Conservation (phyloP, 2,888 invertebrate species). For the Dynastes grantii region DNA sequence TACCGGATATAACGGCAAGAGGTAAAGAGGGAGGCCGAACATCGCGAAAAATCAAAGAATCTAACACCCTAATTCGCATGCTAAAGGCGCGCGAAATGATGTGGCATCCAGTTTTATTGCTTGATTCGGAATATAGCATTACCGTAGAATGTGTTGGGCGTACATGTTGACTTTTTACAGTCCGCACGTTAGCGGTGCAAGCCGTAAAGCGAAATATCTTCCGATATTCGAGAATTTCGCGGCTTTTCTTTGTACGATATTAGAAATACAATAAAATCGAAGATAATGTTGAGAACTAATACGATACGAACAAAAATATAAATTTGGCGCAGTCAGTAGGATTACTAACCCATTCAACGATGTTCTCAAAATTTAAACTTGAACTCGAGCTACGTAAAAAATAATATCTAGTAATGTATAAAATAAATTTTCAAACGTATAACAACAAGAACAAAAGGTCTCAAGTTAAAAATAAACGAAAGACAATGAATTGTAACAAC, state of each 20-base stretch:
- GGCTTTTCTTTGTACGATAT: not conserved
- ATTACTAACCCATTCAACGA: too few species aligned
- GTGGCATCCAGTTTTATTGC: conserved; percentile 70
- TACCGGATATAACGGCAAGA: conserved; percentile 52
- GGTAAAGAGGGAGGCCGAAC: conserved; percentile 56
- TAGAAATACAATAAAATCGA: not conserved
- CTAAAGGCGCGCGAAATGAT: conserved; percentile 68
- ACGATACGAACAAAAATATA: too few species aligned
- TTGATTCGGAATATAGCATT: conserved; percentile 70
- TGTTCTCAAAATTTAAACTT: too few species aligned
- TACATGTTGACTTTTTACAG: conserved; percentile 55
- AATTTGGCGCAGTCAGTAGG: too few species aligned
- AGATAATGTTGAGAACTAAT: too few species aligned
- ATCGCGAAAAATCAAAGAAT: conserved; percentile 67
- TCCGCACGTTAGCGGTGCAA: conserved; percentile 4
- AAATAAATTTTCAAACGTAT: too few species aligned
- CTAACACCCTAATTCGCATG: conserved; percentile 68
- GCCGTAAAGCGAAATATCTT: conserved; percentile 13
- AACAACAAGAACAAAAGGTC: too few species aligned
- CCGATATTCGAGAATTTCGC: conserved; percentile 5
- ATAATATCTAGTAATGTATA: too few species aligned
- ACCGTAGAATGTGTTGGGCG: conserved; percentile 63
- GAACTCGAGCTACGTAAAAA: too few species aligned
- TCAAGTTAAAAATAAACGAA: too few species aligned
- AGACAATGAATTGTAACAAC: too few species aligned